Conservation (phyloP, 2,113 vertebrate genomes). For the Meles meles region DNA sequence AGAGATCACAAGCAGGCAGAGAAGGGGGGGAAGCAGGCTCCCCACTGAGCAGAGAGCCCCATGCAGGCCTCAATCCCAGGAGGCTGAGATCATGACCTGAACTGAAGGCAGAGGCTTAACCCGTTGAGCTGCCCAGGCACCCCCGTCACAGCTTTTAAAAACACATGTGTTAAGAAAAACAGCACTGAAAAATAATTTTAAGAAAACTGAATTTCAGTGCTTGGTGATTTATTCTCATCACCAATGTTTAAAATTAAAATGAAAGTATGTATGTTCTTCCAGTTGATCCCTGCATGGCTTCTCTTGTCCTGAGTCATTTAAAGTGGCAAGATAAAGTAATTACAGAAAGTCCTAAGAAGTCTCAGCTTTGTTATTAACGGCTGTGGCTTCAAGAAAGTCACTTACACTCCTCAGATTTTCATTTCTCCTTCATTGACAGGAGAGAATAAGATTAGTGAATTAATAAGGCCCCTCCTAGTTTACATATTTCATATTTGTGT, state of each 20-base stretch:
- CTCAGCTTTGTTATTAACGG: not conserved
- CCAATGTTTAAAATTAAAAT: not conserved
- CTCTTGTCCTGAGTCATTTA: not conserved
- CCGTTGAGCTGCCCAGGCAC: no score
- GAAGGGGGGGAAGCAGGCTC: no score
- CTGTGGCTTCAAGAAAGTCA: not conserved
- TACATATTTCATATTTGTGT: not conserved
- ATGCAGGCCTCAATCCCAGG: no score
- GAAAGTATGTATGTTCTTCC: not conserved
- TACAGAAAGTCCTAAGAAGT: not conserved
- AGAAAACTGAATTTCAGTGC: not conserved
- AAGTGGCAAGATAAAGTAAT: not conserved
- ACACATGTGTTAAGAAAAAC: not conserved
- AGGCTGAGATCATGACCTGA: no score
- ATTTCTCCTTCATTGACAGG: not conserved
- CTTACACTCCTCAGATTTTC: not conserved
- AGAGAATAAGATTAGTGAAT: not conserved
- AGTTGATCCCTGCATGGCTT: not conserved
- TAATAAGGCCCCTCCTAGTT: not conserved
- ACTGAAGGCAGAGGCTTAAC: no score
- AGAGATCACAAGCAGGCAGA: no score
- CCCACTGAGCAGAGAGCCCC: fast-evolving
- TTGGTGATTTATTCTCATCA: not conserved
- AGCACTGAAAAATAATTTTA: not conserved
- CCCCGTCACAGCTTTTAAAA: not conserved